A percentile compares a stretch with the other conserved stretches of the same genome.
phyloP scores from a whole-genome alignment of 2,113 vertebrate species.

The Microtus montanus region DNA sequence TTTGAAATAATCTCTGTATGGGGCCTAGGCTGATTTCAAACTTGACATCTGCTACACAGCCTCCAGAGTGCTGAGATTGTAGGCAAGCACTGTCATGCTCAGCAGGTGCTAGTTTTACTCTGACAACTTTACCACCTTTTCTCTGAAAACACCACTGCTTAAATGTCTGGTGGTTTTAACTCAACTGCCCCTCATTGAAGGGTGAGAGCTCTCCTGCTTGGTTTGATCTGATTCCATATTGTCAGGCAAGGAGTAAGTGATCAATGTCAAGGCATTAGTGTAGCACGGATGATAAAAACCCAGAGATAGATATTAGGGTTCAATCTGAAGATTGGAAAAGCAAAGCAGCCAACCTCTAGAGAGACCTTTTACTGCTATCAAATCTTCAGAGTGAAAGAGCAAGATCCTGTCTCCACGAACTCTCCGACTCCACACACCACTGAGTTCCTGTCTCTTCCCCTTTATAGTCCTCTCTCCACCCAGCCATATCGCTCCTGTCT shows the following conservation, averaged over 20 bases:
- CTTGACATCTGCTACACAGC: not conserved
- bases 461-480: too few relatives aligned
- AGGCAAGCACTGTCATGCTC: not conserved
- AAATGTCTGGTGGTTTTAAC: not conserved
- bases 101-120: too few relatives aligned
- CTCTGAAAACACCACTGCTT: not conserved
- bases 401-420: too few relatives aligned
- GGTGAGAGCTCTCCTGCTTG: not conserved
- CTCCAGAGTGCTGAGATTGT: not conserved
- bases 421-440: too few relatives aligned
- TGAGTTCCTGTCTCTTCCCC: too few relatives aligned
- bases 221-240: not conserved
- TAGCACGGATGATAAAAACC: too few relatives aligned
- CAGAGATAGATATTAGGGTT: too few relatives aligned
- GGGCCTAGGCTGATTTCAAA: not conserved
- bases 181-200: not conserved
- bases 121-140: not conserved
- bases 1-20: not conserved
- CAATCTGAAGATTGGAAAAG: too few relatives aligned
- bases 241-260: not conserved
- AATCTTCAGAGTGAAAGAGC: too few relatives aligned
- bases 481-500: too few relatives aligned
- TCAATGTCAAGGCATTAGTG: not conserved
- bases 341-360: too few relatives aligned
- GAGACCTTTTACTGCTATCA: too few relatives aligned